Percentiles rank a stretch among this genome's conserved stretches.
Evolutionary conservation across 2,797 vertebrate genomes (phyloP).

Genomic region (Luscinia luscinia): DNA sequence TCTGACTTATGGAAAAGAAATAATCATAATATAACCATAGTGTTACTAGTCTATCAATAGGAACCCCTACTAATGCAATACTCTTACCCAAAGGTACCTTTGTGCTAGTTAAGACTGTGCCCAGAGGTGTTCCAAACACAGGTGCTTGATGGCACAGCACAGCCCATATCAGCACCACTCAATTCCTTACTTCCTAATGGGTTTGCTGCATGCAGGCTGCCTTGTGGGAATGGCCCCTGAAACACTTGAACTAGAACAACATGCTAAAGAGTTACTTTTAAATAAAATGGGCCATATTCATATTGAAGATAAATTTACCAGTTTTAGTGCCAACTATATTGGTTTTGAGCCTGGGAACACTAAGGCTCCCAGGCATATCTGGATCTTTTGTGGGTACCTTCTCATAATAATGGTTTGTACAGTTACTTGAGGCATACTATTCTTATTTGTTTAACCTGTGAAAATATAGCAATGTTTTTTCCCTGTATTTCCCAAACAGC

Average conservation of each 20-base stretch:
- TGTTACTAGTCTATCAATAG: not conserved
- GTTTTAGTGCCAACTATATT: not conserved
- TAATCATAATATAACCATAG: not conserved
- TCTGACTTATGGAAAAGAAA: not conserved
- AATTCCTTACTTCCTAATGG: not conserved
- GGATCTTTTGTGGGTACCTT: not conserved
- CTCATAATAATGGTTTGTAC: not conserved
- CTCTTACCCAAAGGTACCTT: not conserved
- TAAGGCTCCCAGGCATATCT: not conserved
- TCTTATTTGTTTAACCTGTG: not conserved
- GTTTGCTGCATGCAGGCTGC: not conserved
- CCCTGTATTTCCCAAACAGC: not conserved
- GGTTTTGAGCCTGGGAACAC: not conserved
- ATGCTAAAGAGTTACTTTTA: accelerated
- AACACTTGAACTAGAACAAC: not conserved
- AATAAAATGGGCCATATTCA: not conserved
- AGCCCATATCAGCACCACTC: not conserved
- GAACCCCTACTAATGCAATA: not conserved
- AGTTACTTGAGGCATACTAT: not conserved
- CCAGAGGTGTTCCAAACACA: not conserved
- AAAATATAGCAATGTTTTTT: not conserved
- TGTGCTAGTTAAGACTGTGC: not conserved
- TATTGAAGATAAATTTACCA: not conserved
- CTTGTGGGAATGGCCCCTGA: not conserved
- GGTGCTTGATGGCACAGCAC: not conserved